These are phyloP conservation scores for Fistularia commersonii DNA, from an alignment of 2,797 vertebrate species.

Conservation along the genomic window DNA sequence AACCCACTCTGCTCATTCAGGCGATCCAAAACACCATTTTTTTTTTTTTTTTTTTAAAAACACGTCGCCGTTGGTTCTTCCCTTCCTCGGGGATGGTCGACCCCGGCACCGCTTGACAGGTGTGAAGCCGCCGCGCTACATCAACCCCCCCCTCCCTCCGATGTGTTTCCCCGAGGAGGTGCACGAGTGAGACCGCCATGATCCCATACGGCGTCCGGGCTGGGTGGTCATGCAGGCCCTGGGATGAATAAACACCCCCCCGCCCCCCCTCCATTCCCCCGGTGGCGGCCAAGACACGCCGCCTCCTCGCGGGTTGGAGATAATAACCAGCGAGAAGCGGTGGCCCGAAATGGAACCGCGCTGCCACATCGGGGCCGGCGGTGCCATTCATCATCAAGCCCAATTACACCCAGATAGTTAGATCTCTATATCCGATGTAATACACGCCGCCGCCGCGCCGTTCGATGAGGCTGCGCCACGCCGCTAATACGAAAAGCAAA, in stretches of 20 bases:
- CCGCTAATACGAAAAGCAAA: slow-evolving; percentile 54
- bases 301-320: slow-evolving; percentile 67
- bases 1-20: no score
- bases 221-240: slow-evolving; percentile 69
- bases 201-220: slow-evolving; percentile 67
- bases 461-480: slow-evolving; percentile 47
- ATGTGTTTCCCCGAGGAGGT: slow-evolving; percentile 47
- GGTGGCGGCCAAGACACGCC: slow-evolving; percentile 65
- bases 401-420: slow-evolving; percentile 64
- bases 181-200: slow-evolving; percentile 57
- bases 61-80: slow-evolving; percentile 30
- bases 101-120: slow-evolving; percentile 60
- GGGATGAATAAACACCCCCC: slow-evolving; percentile 78
- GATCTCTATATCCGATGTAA: slow-evolving; percentile 48
- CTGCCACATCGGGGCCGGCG: slow-evolving; percentile 67
- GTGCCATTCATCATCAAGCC: slow-evolving; percentile 71
- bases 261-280: slow-evolving; percentile 72
- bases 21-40: slow-evolving; percentile 4
- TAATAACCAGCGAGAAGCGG: slow-evolving; percentile 70
- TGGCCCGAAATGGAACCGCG: slow-evolving; percentile 64
- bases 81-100: slow-evolving; percentile 48
- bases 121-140: slow-evolving; percentile 64
- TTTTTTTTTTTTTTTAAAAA: no score
- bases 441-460: slow-evolving; percentile 18
- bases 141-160: slow-evolving; percentile 27